Evolutionary conservation across 1,140 invertebrate genomes (phyloP).

Genomic region (Stegodyphus dumicola): DNA sequence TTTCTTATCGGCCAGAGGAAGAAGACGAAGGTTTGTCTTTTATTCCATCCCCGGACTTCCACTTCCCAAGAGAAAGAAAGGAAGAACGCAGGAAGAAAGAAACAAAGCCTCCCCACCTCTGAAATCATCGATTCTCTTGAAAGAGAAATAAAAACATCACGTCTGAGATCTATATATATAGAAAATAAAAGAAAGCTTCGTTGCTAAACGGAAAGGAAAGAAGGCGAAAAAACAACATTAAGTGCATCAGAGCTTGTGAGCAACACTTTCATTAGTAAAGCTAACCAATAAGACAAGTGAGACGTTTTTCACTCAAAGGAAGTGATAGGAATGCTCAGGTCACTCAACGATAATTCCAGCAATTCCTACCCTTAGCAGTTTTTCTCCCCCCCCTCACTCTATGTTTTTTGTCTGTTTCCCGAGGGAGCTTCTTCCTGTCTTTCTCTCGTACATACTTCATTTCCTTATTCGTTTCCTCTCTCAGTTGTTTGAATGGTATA

Average conservation of each 20-base stretch:
- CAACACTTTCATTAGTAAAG: slow-evolving; percentile 60
- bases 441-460: slow-evolving; percentile 9
- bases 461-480: neutral
- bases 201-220: slow-evolving; percentile 44
- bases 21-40: neutral
- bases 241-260: slow-evolving; percentile 36
- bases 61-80: neutral
- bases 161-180: slow-evolving; percentile 55
- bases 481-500: too few relatives aligned
- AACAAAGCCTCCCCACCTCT: neutral
- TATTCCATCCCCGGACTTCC: neutral
- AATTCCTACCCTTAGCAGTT: slow-evolving; percentile 23
- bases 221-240: slow-evolving; percentile 36
- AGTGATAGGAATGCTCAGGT: slow-evolving; percentile 43
- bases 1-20: too few relatives aligned
- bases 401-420: slow-evolving; percentile 6
- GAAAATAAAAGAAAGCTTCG: slow-evolving; percentile 31
- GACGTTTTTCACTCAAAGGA: slow-evolving; percentile 50
- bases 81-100: neutral
- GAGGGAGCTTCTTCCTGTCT: slow-evolving; percentile 1
- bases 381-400: neutral
- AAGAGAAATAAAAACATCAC: slow-evolving; percentile 59
- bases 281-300: slow-evolving; percentile 58
- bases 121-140: slow-evolving; percentile 50
- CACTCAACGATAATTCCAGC: slow-evolving; percentile 44